Base-by-base conservation (phyloP, 2,113 vertebrate genomes). In the Pycnonotus jocosus region DNA sequence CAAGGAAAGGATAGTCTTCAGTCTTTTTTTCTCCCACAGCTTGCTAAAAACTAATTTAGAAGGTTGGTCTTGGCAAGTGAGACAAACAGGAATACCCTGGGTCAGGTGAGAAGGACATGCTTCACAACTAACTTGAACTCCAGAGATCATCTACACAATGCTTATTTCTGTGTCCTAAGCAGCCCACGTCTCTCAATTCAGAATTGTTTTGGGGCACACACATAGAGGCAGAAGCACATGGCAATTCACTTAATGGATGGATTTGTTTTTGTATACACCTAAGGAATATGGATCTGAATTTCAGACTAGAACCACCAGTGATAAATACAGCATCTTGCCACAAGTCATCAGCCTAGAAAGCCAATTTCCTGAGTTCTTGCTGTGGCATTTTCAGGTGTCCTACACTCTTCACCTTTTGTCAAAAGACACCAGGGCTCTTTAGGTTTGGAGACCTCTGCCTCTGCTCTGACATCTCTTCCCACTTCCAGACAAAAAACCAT, bases 11-110 rank as follows among this genome's bases (percentile, higher is more conserved):
- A 96, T 71, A 96, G 95, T 90, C 88, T 95, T 96, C 71, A 88
- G 96, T 83, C 91, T 94, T 91, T 96, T 96, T 85, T 94, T 92
- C 74, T 81, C 50, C 33, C 69, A 81, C 96, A 97, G 93, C 38
- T 96, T 95, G 96, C 97, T 97, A 97, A 95, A 90, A 82, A 68
- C 83, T 92, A 92, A 94, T 87, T 92, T 72, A 92, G 95, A 91
- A 96, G 87, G 85, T 86, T 82, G 64, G 73, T 94, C 51, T 94
- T 64, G 54, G 92, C 96, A 83, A 91, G 81, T 28, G 21, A 73
- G 73, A 61, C 20, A 47, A 47, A 58, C 7, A 18, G 62, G 42
- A 90, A 65, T 65, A 56, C 28, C 22, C 23, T 57, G 62, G 48
- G 22, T 38, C 10, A 50, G 28, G 8, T 33, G 38, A 33, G 21